Evolutionary conservation across 2,113 vertebrate species (phyloP).

Genomic region (Rhinolophus ferrumequinum): DNA sequence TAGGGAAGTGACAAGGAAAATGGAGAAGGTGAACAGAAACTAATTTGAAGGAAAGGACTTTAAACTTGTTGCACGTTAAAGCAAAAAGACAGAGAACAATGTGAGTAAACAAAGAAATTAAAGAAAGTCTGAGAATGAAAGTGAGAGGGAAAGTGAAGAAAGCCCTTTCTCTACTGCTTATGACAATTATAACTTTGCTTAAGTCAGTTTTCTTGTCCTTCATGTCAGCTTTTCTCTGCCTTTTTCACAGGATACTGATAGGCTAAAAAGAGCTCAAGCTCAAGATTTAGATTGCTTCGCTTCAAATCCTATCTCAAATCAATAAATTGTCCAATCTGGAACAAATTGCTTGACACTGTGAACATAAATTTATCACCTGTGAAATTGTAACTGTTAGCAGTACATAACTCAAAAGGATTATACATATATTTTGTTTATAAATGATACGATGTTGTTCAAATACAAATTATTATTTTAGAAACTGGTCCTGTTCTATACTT

Average conservation of each 20-base stretch:
- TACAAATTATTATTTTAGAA: slow-evolving; percentile 3
- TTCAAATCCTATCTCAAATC: not conserved
- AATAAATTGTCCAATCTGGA: not conserved
- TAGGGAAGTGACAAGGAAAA: slow-evolving; percentile 12
- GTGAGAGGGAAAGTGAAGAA: not conserved
- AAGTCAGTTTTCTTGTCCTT: not conserved
- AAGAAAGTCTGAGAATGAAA: not conserved
- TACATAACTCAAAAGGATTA: not conserved
- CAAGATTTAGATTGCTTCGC: not conserved
- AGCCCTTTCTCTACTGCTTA: not conserved
- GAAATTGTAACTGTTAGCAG: not conserved
- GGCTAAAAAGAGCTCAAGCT: not conserved
- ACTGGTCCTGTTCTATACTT: not conserved
- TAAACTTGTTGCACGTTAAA: not conserved
- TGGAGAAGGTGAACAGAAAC: not conserved
- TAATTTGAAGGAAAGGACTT: not conserved
- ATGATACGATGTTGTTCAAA: not conserved
- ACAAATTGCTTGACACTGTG: not conserved
- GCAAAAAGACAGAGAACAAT: not conserved
- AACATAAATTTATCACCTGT: not conserved
- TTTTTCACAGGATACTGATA: not conserved
- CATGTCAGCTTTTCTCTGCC: not conserved
- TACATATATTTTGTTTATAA: not conserved
- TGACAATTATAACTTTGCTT: not conserved
- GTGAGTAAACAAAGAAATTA: not conserved